Conservation (phyloP, 2,888 invertebrate genomes). For the Phalera bucephala region DNA sequence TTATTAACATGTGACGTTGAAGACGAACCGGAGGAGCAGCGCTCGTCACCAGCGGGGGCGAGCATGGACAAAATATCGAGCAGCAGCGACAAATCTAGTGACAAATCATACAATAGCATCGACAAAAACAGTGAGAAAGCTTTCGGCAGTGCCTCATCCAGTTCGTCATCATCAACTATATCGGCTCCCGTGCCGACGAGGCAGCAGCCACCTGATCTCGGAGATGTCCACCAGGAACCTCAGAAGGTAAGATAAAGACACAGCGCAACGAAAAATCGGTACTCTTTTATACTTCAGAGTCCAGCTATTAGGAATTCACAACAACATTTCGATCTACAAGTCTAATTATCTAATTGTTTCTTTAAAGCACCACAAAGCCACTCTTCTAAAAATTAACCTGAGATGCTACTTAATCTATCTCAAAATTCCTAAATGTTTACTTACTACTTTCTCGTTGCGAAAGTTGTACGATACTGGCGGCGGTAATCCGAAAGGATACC, state of each 20-base stretch:
- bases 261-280: neutral
- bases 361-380: too few relatives aligned
- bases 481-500: neutral
- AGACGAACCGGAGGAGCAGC: constrained; percentile 82
- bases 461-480: too few relatives aligned
- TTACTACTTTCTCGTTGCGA: too few relatives aligned
- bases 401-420: too few relatives aligned
- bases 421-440: too few relatives aligned
- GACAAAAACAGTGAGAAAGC: constrained; percentile 77
- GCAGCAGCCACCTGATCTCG: constrained; percentile 68
- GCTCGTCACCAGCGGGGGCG: constrained; percentile 87
- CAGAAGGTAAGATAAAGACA: constrained; percentile 62
- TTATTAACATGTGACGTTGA: constrained; percentile 94
- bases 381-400: too few relatives aligned
- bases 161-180: constrained; percentile 70
- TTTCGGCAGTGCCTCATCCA: constrained; percentile 80
- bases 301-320: too few relatives aligned
- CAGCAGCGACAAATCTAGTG: constrained; percentile 71
- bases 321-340: too few relatives aligned
- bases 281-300: neutral
- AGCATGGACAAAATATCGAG: constrained; percentile 85
- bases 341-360: too few relatives aligned
- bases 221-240: constrained; percentile 68
- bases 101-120: constrained; percentile 81
- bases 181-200: constrained; percentile 58